These are phyloP conservation scores for Drosophila kuntzei DNA, from an alignment of 2,888 invertebrate species.

Conservation along the genomic window DNA sequence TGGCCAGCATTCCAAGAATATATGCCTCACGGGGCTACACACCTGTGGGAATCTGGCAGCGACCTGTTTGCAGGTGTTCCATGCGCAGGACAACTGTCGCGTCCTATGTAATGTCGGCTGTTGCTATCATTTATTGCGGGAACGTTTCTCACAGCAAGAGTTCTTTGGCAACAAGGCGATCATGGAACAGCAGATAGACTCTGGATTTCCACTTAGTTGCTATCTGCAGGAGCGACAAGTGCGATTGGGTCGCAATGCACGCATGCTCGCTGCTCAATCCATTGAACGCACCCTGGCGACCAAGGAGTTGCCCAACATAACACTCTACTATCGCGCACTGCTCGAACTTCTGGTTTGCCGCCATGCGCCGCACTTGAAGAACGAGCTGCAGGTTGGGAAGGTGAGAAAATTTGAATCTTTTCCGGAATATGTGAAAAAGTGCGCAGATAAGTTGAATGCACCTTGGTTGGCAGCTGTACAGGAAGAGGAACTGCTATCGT, in stretches of 20 bases:
- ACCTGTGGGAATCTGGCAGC: slow-evolving; percentile 95
- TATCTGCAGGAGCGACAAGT: slow-evolving; percentile 87
- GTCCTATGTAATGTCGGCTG: slow-evolving; percentile 94
- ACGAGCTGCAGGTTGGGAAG: slow-evolving; percentile 88
- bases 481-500: slow-evolving; percentile 85
- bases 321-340: slow-evolving; percentile 91
- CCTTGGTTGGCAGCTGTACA: slow-evolving; percentile 82
- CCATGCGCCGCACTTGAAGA: slow-evolving; percentile 84
- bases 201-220: slow-evolving; percentile 90
- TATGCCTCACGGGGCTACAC: slow-evolving; percentile 92
- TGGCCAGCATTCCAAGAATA: slow-evolving; percentile 76
- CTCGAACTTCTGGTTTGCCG: slow-evolving; percentile 88
- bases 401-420: slow-evolving; percentile 89
- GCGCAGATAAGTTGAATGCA: slow-evolving; percentile 87
- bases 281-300: slow-evolving; percentile 89
- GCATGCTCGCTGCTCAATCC: slow-evolving; percentile 94
- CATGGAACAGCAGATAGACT: slow-evolving; percentile 69
- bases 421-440: slow-evolving; percentile 89
- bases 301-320: slow-evolving; percentile 87
- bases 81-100: slow-evolving; percentile 86
- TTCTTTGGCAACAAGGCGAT: slow-evolving; percentile 82
- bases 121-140: slow-evolving; percentile 93
- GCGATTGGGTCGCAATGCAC: slow-evolving; percentile 90
- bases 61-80: slow-evolving; percentile 90
- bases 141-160: slow-evolving; percentile 85